These are phyloP conservation scores for Anguilla pacifica DNA, from an alignment of 2,797 vertebrate genomes.

Conservation along the genomic window DNA sequence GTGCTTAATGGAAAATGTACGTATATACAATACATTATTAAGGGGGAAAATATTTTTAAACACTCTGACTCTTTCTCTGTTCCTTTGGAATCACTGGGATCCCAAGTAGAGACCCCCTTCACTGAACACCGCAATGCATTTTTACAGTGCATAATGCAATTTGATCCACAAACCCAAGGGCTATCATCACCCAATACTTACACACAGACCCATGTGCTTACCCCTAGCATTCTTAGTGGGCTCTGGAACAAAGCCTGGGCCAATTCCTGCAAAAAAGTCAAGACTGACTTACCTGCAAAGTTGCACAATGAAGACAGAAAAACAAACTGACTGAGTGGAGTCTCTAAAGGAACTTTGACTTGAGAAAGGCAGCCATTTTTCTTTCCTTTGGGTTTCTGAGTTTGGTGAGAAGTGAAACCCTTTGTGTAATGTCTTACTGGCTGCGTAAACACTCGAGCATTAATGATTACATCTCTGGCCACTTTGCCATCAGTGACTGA, in stretches of 20 bases:
- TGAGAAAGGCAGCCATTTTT: conserved; percentile 44
- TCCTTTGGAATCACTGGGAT: background rate
- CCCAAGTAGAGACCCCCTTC: background rate
- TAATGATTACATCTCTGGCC: conserved; percentile 65
- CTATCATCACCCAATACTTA: background rate
- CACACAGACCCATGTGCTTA: background rate
- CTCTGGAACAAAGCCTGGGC: background rate
- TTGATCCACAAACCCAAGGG: background rate
- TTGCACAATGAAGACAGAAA: conserved; percentile 17
- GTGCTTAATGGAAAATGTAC: background rate
- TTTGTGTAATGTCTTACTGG: conserved; percentile 65
- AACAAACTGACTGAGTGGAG: conserved; percentile 35
- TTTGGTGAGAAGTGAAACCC: conserved; percentile 32
- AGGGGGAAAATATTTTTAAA: background rate
- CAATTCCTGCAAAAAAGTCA: background rate
- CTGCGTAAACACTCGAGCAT: conserved; percentile 54
- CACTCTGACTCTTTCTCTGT: background rate
- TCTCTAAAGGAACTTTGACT: conserved; percentile 1
- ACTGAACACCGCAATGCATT: background rate
- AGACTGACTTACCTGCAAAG: conserved; percentile 50
- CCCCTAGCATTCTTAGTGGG: background rate
- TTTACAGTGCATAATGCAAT: conserved; percentile 2
- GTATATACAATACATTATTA: background rate
- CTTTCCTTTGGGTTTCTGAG: conserved; percentile 8
- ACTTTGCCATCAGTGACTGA: conserved; percentile 14